Evolutionary conservation across 1,140 invertebrate species (phyloP).

Genomic region (Cyrtorhinus lividipennis): DNA sequence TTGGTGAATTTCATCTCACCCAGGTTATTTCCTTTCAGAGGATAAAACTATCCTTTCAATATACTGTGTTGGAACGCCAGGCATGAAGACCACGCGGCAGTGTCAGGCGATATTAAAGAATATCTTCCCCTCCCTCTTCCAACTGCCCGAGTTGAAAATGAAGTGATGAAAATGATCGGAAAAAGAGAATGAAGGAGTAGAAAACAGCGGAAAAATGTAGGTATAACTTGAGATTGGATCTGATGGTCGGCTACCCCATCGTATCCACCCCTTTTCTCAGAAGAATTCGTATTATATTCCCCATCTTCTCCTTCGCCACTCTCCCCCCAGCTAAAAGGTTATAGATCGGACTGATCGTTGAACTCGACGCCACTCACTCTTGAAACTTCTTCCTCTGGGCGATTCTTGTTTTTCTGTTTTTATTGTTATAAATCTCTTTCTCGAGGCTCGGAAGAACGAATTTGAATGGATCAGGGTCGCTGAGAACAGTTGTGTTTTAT

Average conservation of each 20-base stretch:
- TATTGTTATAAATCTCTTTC: neutral
- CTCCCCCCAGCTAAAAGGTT: neutral
- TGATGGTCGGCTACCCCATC: neutral
- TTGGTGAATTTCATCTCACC: no score
- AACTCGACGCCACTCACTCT: neutral
- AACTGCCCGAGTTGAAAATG: no score
- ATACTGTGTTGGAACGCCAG: no score
- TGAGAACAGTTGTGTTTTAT: neutral
- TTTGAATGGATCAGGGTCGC: neutral
- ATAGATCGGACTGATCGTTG: neutral
- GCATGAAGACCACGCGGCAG: no score
- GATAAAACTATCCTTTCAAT: no score
- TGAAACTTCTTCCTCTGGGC: neutral
- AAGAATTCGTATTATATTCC: neutral
- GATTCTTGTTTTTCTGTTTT: neutral
- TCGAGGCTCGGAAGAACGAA: no score
- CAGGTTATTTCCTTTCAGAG: no score
- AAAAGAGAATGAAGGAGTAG: neutral
- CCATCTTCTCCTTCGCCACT: neutral
- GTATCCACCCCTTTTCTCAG: neutral
- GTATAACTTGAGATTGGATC: neutral
- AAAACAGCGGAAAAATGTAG: neutral
- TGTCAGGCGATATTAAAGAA: no score
- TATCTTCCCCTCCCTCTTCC: no score
- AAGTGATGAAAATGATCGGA: neutral